phyloP scores from a whole-genome alignment of 2,888 invertebrate species.

The Aleiodes alternator region DNA sequence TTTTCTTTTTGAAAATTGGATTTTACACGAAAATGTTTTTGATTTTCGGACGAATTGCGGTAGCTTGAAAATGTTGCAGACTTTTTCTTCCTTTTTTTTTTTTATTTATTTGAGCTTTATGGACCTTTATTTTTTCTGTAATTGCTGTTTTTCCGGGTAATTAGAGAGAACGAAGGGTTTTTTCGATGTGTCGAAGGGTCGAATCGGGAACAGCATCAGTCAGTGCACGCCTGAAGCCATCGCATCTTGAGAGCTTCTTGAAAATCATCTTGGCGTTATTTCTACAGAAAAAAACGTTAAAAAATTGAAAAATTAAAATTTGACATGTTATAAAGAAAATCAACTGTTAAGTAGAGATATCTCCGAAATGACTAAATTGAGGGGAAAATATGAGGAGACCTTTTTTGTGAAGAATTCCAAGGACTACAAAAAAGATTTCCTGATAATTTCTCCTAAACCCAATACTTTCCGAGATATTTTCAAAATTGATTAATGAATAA shows the following conservation, averaged over 20 bases:
- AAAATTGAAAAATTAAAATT: slow-evolving; percentile 16
- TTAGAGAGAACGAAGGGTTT: slow-evolving; percentile 82
- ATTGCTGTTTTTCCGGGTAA: neutral
- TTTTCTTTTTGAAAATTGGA: too few species aligned
- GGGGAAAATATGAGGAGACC: slow-evolving; percentile 7
- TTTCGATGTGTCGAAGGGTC: slow-evolving; percentile 89
- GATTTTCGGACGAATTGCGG: too few species aligned
- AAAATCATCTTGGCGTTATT: slow-evolving; percentile 88
- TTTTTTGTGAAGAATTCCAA: neutral
- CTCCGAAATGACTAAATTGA: too few species aligned
- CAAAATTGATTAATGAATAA: too few species aligned
- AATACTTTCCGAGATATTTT: too few species aligned
- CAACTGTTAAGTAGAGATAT: too few species aligned
- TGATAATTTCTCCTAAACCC: too few species aligned
- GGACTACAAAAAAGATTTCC: too few species aligned
- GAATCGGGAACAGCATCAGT: slow-evolving; percentile 88
- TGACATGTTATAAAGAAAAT: neutral
- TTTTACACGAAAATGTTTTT: too few species aligned
- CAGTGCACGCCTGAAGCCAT: slow-evolving; percentile 85
- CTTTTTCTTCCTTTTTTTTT: neutral
- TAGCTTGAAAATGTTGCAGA: neutral
- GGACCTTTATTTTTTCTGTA: slow-evolving; percentile 14
- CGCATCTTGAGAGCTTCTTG: slow-evolving; percentile 83
- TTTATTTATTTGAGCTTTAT: slow-evolving; percentile 29
- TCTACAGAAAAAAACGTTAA: slow-evolving; percentile 66